Percentiles rank a stretch among this genome's conserved stretches.
Conservation (phyloP, 2,797 vertebrate species). For the Eupleurogrammus muticus region DNA sequence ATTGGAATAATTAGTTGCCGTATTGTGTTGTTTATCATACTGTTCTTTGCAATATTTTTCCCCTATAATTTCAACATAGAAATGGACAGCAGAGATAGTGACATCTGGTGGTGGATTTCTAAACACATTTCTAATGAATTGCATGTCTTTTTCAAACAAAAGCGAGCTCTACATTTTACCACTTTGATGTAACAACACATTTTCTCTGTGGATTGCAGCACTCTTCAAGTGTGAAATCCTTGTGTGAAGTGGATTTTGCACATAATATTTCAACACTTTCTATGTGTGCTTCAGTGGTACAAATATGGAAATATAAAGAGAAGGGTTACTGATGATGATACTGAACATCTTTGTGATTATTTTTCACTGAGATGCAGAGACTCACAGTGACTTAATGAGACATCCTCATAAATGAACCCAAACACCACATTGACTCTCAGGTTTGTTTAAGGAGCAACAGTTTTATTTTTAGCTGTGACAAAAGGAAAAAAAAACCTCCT, state of each 20-base stretch:
- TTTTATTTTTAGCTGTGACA: slow-evolving; percentile 86
- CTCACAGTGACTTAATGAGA: background rate
- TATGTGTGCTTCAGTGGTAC: slow-evolving; percentile 2
- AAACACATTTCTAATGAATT: background rate
- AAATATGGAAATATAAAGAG: slow-evolving; percentile 6
- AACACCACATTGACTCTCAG: slow-evolving; percentile 5
- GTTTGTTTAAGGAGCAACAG: slow-evolving; percentile 78
- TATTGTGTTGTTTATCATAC: background rate
- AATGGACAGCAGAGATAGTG: slow-evolving; percentile 28
- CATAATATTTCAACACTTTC: background rate
- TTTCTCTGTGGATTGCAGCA: background rate
- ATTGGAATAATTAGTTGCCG: background rate
- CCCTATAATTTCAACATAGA: background rate
- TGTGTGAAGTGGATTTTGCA: background rate
- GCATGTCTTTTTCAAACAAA: background rate
- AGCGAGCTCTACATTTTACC: background rate
- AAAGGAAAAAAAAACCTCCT: slow-evolving; percentile 71
- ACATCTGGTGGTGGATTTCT: slow-evolving; percentile 61
- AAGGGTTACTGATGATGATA: too few relatives aligned
- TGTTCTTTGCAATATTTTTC: background rate
- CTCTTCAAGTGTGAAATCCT: background rate
- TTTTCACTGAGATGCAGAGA: background rate
- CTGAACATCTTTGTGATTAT: too few relatives aligned
- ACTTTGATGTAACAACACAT: slow-evolving; percentile 18
- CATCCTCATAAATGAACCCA: slow-evolving; percentile 31